Evolutionary conservation across 2,888 invertebrate genomes (phyloP).

Genomic region (Agrotis segetum): DNA sequence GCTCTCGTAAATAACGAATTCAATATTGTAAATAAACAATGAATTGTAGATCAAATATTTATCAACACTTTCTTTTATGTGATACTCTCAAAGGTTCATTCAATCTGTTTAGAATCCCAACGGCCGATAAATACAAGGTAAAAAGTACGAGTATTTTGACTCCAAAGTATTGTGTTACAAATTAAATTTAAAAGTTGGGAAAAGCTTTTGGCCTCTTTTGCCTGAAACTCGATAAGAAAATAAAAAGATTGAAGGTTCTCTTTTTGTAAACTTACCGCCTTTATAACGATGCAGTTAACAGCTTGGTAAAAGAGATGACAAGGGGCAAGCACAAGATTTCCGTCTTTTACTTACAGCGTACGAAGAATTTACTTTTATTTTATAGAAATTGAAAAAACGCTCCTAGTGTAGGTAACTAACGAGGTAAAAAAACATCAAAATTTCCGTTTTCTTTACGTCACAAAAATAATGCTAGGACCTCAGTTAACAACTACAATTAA

Average conservation of each 20-base stretch:
- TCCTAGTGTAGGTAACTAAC: too few species aligned
- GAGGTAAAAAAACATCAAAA: too few species aligned
- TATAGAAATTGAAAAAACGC: too few species aligned
- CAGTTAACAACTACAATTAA: too few species aligned
- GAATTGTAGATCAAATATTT: slow-evolving; percentile 38
- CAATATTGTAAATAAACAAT: slow-evolving; percentile 31
- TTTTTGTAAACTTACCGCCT: not conserved
- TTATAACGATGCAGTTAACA: not conserved
- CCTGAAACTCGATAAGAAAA: slow-evolving; percentile 31
- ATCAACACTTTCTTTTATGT: slow-evolving; percentile 30
- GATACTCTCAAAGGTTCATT: slow-evolving; percentile 17
- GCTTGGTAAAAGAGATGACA: not conserved
- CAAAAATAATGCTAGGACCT: too few species aligned
- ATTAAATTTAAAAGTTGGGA: slow-evolving; percentile 46
- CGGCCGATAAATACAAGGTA: slow-evolving; percentile 38
- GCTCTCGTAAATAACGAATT: slow-evolving; percentile 21
- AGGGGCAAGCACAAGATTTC: not conserved
- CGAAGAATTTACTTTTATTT: too few species aligned
- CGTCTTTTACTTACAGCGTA: too few species aligned
- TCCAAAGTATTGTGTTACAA: slow-evolving; percentile 45
- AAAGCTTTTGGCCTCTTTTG: slow-evolving; percentile 9
- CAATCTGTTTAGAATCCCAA: slow-evolving; percentile 34
- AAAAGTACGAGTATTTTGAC: slow-evolving; percentile 40
- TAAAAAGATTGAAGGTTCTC: slow-evolving; percentile 1
- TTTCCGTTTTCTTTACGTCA: too few species aligned